phyloP scores from a whole-genome alignment of 2,113 vertebrate genomes.

The Chaetodon auriga region DNA sequence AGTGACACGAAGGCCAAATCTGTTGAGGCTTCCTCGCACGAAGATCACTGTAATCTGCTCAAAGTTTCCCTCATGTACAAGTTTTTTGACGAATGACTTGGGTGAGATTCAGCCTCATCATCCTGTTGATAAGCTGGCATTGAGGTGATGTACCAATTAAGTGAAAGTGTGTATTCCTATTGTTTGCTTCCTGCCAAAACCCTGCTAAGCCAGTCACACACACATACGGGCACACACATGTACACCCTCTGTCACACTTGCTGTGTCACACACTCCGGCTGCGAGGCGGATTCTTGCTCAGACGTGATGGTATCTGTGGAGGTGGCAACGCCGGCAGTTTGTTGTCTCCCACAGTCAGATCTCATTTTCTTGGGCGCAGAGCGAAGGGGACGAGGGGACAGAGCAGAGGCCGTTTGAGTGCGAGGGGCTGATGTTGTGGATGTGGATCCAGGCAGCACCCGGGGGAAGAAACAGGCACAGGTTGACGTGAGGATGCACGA shows the following conservation, averaged over 20 bases:
- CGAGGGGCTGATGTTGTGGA: background rate
- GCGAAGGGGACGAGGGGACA: background rate
- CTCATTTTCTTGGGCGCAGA: constrained; percentile 15
- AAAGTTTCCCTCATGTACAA: constrained; percentile 42
- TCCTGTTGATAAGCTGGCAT: constrained; percentile 44
- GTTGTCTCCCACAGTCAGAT: constrained; percentile 44
- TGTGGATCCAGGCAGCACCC: background rate
- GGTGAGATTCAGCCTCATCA: constrained; percentile 34
- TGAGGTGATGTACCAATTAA: constrained; percentile 55
- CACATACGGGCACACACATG: constrained; percentile 12
- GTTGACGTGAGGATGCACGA: background rate
- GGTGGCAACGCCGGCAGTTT: constrained; percentile 51
- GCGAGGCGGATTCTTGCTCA: constrained; percentile 58
- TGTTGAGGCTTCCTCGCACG: background rate
- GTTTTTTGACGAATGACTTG: constrained; percentile 23
- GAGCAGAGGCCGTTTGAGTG: constrained; percentile 9
- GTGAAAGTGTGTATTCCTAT: constrained; percentile 37
- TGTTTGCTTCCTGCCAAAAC: constrained; percentile 54
- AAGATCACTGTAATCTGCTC: background rate
- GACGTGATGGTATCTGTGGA: constrained; percentile 59
- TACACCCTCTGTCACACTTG: constrained; percentile 51
- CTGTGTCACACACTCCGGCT: constrained; percentile 55
- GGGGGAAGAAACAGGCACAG: too few relatives aligned
- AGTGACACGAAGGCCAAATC: constrained; percentile 6
- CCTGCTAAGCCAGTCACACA: constrained; percentile 24